phyloP scores from a whole-genome alignment of 2,888 invertebrate species.

The Melangyna quadrimaculata region DNA sequence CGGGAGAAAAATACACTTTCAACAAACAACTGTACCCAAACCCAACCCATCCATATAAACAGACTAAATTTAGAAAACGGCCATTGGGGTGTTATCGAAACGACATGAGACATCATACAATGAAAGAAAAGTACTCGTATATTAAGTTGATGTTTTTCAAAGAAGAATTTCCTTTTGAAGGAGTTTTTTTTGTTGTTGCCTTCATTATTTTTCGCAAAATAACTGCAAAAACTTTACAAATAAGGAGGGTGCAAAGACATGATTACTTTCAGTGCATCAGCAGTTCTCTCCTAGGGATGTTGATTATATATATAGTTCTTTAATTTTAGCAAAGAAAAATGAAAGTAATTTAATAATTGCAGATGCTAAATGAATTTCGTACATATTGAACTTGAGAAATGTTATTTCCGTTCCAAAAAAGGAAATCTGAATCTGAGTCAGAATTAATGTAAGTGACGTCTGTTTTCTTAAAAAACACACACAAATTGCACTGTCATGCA shows the following conservation, averaged over 20 bases:
- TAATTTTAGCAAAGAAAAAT: background rate
- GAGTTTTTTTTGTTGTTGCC: background rate
- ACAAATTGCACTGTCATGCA: background rate
- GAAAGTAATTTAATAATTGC: conserved; percentile 1
- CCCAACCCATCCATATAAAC: background rate
- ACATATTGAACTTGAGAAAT: background rate
- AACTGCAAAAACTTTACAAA: background rate
- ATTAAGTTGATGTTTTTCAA: background rate
- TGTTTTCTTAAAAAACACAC: background rate
- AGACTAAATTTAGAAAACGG: conserved; percentile 35
- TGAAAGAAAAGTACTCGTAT: background rate
- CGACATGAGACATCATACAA: background rate
- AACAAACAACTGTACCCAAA: background rate
- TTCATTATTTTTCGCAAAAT: background rate
- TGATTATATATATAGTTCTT: background rate
- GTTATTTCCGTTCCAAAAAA: background rate
- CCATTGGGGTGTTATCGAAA: conserved; percentile 28
- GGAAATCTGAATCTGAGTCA: background rate
- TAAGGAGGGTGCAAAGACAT: conserved; percentile 10
- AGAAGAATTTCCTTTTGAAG: background rate
- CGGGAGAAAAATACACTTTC: conserved; percentile 10
- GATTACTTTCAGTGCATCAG: conserved; percentile 7
- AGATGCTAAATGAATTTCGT: background rate
- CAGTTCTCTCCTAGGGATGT: background rate
- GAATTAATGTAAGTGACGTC: background rate